Conservation (phyloP, 2,797 vertebrate genomes). For the Sebastes kiyomatsui region DNA sequence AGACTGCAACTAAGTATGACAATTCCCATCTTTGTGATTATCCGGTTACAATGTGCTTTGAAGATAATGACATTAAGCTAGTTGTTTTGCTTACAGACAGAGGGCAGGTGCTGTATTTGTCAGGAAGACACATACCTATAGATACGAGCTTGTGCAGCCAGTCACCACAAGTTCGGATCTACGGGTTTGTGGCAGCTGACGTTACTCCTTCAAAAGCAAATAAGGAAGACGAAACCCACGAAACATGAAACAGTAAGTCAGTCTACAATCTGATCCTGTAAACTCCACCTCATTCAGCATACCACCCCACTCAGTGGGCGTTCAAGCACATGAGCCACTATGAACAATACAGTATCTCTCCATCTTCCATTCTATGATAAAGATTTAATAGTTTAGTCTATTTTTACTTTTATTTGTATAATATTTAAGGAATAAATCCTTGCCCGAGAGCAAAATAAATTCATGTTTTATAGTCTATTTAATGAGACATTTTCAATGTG, state of each 20-base stretch:
- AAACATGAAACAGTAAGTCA: constrained; percentile 12
- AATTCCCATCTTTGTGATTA: constrained; percentile 10
- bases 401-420: background rate
- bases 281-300: constrained; percentile 1
- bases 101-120: constrained; percentile 74
- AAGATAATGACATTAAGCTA: background rate
- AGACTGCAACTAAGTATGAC: background rate
- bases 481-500: background rate
- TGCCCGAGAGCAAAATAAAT: background rate
- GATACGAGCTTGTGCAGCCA: constrained; percentile 97
- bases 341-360: background rate
- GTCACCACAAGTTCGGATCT: constrained; percentile 99
- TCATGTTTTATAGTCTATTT: background rate
- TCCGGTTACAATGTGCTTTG: constrained; percentile 7
- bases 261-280: constrained; percentile 1
- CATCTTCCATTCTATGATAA: background rate
- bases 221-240: constrained; percentile 13
- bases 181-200: constrained; percentile 98
- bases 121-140: constrained; percentile 97
- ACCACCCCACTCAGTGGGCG: background rate
- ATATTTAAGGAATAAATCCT: background rate
- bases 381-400: background rate
- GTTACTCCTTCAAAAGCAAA: constrained; percentile 64
- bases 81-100: constrained; percentile 10
- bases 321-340: constrained; percentile 16